Percentiles rank a stretch among this genome's conserved stretches.
These are phyloP conservation scores for Atta colombica DNA, from an alignment of 1,140 invertebrate species.

Conservation along the genomic window DNA sequence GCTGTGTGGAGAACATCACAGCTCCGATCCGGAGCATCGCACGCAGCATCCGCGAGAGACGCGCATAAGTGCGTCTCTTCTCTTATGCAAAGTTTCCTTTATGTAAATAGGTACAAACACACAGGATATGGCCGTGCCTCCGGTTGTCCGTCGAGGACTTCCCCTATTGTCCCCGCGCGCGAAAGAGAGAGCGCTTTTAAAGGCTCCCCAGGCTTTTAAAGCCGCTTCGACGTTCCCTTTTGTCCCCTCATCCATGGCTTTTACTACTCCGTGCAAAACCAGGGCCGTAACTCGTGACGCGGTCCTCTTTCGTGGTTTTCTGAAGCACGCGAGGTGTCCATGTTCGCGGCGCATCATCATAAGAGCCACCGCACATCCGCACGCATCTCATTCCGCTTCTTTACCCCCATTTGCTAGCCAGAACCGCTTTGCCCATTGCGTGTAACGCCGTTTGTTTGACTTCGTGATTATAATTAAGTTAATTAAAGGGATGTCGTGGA, in stretches of 20 bases:
- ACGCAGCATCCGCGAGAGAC: not conserved
- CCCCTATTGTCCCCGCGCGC: conserved; percentile 47
- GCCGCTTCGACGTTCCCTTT: not conserved
- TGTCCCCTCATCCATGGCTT: conserved; percentile 35
- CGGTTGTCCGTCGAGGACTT: conserved; percentile 25
- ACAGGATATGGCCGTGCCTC: conserved; percentile 23
- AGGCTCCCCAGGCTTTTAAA: conserved; percentile 40
- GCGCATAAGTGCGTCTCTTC: not conserved
- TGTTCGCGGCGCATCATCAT: not conserved
- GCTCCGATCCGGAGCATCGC: not conserved
- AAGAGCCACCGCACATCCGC: conserved; percentile 48
- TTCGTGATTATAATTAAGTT: conserved; percentile 81
- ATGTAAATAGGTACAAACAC: conserved; percentile 70
- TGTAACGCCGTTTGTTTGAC: conserved; percentile 76
- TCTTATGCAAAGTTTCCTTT: conserved; percentile 67
- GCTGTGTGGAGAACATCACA: not conserved
- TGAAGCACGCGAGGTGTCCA: conserved; percentile 69
- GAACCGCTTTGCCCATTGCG: conserved; percentile 23
- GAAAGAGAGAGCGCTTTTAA: conserved; percentile 28
- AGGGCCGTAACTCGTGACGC: conserved; percentile 72
- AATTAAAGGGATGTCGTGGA: conserved; percentile 72
- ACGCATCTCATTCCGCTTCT: conserved; percentile 77
- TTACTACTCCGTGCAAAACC: conserved; percentile 80
- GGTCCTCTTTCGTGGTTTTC: conserved; percentile 59
- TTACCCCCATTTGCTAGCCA: conserved; percentile 33